These are phyloP conservation scores for Dryobotodes eremita DNA, from an alignment of 2,888 invertebrate species.

Conservation along the genomic window DNA sequence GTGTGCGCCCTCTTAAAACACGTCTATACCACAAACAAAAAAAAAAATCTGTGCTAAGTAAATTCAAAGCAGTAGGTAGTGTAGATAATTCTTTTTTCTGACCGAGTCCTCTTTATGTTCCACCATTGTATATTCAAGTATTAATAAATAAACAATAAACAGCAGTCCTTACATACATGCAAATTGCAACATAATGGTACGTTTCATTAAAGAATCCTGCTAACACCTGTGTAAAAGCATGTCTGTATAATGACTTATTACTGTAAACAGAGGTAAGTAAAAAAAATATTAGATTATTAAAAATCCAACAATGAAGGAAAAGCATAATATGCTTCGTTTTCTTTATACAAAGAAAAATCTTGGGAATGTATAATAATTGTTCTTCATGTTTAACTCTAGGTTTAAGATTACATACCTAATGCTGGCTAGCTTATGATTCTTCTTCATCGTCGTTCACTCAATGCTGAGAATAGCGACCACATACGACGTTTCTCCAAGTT, in stretches of 20 bases:
- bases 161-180: constrained; percentile 3
- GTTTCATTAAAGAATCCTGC: constrained; percentile 8
- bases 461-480: too few species aligned
- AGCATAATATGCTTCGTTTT: neutral
- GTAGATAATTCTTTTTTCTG: neutral
- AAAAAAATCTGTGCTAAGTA: too few species aligned
- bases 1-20: too few species aligned
- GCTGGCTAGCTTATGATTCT: neutral
- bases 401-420: neutral
- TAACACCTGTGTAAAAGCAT: constrained; percentile 38
- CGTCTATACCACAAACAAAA: too few species aligned
- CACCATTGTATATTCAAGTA: neutral
- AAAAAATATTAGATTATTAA: constrained; percentile 12
- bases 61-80: too few species aligned
- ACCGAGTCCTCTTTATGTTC: neutral
- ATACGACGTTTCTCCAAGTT: too few species aligned
- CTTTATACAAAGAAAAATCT: constrained; percentile 1
- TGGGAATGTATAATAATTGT: constrained; percentile 8
- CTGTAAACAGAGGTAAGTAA: neutral
- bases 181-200: constrained; percentile 17
- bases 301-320: neutral
- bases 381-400: neutral
- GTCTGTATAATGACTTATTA: constrained; percentile 7
- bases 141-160: constrained; percentile 1
- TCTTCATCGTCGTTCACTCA: too few species aligned